Evolutionary conservation across 2,888 invertebrate genomes (phyloP).

Genomic region (Gisinianus flammeolus): DNA sequence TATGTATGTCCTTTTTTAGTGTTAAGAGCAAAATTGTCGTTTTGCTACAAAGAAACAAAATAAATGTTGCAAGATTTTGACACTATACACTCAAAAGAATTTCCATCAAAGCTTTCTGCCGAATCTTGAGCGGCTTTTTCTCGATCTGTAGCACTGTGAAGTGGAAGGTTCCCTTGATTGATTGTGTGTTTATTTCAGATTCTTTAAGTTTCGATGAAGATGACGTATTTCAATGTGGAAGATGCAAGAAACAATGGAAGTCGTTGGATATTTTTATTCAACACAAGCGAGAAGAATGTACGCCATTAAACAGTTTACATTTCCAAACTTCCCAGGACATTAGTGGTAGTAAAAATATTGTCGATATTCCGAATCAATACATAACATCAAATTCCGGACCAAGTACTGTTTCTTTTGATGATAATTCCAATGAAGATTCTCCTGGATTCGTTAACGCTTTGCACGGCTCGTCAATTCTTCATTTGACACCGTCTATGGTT

Average conservation of each 20-base stretch:
- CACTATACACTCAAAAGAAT: too few relatives aligned
- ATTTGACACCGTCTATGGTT: slow-evolving; percentile 40
- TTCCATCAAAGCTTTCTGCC: too few relatives aligned
- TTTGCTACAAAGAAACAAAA: too few relatives aligned
- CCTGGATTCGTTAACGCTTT: slow-evolving; percentile 7
- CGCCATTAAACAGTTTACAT: background rate
- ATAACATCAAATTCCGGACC: background rate
- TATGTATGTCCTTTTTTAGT: too few relatives aligned
- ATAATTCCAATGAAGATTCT: background rate
- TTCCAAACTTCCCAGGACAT: background rate
- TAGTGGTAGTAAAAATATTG: background rate
- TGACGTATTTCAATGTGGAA: slow-evolving; percentile 74
- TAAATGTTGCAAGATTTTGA: too few relatives aligned
- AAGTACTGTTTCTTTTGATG: background rate
- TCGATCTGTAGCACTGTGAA: too few relatives aligned
- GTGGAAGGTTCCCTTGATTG: background rate
- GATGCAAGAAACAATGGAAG: slow-evolving; percentile 71
- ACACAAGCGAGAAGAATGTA: slow-evolving; percentile 66
- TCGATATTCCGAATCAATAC: slow-evolving; percentile 19
- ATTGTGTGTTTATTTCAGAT: slow-evolving; percentile 31
- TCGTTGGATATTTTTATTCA: slow-evolving; percentile 68
- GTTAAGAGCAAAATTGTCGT: too few relatives aligned
- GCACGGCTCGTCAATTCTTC: slow-evolving; percentile 23
- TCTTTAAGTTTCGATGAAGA: slow-evolving; percentile 65
- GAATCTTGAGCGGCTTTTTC: too few relatives aligned